Base-by-base conservation (phyloP, 2,888 invertebrate species). In the Acronicta aceris region DNA sequence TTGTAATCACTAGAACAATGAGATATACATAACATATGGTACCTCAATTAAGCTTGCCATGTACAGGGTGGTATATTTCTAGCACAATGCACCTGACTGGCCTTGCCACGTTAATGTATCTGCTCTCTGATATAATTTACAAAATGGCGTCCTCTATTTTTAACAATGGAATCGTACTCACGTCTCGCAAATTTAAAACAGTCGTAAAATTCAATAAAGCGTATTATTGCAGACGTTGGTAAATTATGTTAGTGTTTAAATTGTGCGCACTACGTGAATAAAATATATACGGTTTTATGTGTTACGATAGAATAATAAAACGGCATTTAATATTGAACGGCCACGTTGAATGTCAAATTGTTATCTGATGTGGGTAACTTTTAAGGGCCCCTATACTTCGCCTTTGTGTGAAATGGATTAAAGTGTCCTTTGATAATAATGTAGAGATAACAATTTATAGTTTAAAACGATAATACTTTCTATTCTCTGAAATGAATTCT, bases 171-270 rank as follows among this genome's bases (percentile, higher is more conserved):
- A 78, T 74, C 69, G 71, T 70, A 70, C 68, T 75, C 76, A 75
- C 65, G 68, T 71, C 71, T 68, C 47, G 58, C 41, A 62, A 76
- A 73, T 76, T 74, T 71, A 71, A 80, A 82, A 78, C 63, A 71
- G 69, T 76, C 79, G 74, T 82, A 74, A 77, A 80, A 79, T 80
- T 79, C 77, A 76, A 82, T 80, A 80, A 78, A 79, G 75, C 77
- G 71, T 78, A 76, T 81, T 80, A 81, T 82, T 79, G 76, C 71
- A 74, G 74, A 65, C 73, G 59, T 56, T 72, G 49, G 66, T 78
- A 76, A 81, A 81, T 81, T 73, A 74, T 71, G 72, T 68, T 66
- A 76, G 71, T 77, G 69, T 78, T 76, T 72, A 76, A 77, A 74
- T 78, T 78, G 74, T 71, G 63, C 71, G 65, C 33, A 60, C 74